Conservation (phyloP, 2,797 vertebrate genomes). For the Lateolabrax maculatus region DNA sequence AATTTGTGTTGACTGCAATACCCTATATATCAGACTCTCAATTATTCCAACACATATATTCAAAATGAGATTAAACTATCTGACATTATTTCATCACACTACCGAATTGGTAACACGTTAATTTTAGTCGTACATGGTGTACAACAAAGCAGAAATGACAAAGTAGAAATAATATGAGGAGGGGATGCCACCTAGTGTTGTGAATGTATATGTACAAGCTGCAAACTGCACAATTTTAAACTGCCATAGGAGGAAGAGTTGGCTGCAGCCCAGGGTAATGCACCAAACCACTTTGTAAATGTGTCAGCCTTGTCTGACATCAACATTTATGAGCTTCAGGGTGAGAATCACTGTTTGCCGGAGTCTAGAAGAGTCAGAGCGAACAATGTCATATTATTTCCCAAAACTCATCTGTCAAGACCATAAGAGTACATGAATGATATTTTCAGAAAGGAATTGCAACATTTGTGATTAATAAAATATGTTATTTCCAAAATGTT, state of each 20-base stretch:
- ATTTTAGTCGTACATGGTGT: background rate
- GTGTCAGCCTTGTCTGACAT: constrained; percentile 42
- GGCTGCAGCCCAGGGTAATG: constrained; percentile 73
- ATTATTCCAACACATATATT: background rate
- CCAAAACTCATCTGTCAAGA: background rate
- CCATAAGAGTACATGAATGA: background rate
- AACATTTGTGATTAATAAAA: constrained; percentile 7
- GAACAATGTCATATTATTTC: background rate
- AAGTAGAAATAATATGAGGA: constrained; percentile 11
- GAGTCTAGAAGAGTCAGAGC: background rate
- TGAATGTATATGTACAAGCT: constrained; percentile 28
- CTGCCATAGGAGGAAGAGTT: constrained; percentile 38
- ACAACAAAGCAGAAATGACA: background rate
- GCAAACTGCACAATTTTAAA: constrained; percentile 39
- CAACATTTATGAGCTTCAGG: constrained; percentile 17
- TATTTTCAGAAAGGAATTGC: background rate
- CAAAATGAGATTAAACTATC: background rate
- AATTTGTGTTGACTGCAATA: background rate
- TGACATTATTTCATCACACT: background rate
- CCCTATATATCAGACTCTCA: background rate
- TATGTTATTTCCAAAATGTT: constrained; percentile 17
- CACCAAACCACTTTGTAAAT: constrained; percentile 64
- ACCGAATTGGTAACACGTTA: background rate
- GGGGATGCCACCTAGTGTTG: constrained; percentile 71
- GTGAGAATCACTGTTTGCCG: background rate